Percentiles rank a stretch among this genome's conserved stretches.
These are phyloP conservation scores for Tachina fera DNA, from an alignment of 2,888 invertebrate genomes.

Conservation along the genomic window DNA sequence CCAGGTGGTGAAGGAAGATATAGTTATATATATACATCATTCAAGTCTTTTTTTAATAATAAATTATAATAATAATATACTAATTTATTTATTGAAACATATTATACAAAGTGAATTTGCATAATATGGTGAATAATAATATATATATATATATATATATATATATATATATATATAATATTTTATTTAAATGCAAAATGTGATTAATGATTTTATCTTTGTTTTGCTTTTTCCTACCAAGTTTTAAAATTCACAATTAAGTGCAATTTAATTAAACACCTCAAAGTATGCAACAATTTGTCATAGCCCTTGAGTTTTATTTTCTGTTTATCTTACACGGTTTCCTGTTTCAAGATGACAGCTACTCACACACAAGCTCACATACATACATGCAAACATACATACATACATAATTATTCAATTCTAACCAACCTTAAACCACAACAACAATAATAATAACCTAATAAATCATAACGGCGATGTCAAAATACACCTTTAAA, in stretches of 20 bases:
- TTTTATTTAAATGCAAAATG: neutral
- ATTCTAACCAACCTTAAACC: neutral
- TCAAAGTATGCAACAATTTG: conserved; percentile 61
- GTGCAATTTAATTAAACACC: conserved; percentile 29
- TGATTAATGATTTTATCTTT: neutral
- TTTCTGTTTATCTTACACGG: neutral
- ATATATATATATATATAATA: too few species aligned
- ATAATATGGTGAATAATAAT: too few species aligned
- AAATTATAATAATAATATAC: too few species aligned
- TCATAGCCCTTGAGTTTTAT: conserved; percentile 18
- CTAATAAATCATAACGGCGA: conserved; percentile 31
- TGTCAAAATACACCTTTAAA: conserved; percentile 8
- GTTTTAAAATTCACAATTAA: neutral
- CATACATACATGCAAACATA: neutral
- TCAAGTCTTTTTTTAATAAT: too few species aligned
- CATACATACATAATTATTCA: neutral
- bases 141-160: too few species aligned
- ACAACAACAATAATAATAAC: conserved; percentile 22
- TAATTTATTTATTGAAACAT: too few species aligned
- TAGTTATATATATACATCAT: too few species aligned
- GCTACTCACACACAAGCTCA: neutral
- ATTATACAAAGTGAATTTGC: too few species aligned
- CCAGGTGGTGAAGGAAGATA: too few species aligned
- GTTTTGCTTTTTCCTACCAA: neutral
- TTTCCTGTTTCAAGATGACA: conserved; percentile 44